Evolutionary conservation across 2,113 vertebrate genomes (phyloP).

Genomic region (Microcebus murinus): DNA sequence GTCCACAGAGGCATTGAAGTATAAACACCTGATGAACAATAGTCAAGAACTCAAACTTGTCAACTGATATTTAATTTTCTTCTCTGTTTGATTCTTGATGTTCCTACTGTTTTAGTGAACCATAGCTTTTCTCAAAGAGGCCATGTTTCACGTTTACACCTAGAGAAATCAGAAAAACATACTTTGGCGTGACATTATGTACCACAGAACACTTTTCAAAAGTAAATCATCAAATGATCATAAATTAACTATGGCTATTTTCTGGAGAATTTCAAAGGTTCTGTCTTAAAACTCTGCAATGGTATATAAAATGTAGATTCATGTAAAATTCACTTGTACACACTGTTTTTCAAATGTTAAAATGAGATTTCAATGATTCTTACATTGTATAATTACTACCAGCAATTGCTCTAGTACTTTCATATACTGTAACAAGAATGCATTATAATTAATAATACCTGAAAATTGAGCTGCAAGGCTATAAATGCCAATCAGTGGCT

Average conservation of each 20-base stretch:
- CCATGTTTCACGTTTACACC: slow-evolving; percentile 5
- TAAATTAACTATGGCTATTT: not conserved
- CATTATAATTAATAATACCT: not conserved
- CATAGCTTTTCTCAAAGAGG: slow-evolving; percentile 17
- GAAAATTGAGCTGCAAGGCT: not conserved
- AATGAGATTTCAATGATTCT: slow-evolving; percentile 33
- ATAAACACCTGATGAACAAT: not conserved
- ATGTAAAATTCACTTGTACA: not conserved
- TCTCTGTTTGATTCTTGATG: not conserved
- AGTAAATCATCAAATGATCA: not conserved
- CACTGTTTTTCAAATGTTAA: not conserved
- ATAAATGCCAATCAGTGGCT: not conserved
- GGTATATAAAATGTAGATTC: not conserved
- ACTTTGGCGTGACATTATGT: not conserved
- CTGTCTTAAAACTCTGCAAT: not conserved
- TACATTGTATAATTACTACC: not conserved
- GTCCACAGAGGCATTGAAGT: not conserved
- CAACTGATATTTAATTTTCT: not conserved
- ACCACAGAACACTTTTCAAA: not conserved
- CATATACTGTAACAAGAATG: not conserved
- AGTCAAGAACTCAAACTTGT: not conserved
- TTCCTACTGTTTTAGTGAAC: not conserved
- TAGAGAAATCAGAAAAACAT: not conserved
- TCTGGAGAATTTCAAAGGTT: not conserved
- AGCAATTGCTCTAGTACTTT: not conserved